Base-by-base conservation (phyloP, 2,113 vertebrate genomes). In the Cygnus buccinator region DNA sequence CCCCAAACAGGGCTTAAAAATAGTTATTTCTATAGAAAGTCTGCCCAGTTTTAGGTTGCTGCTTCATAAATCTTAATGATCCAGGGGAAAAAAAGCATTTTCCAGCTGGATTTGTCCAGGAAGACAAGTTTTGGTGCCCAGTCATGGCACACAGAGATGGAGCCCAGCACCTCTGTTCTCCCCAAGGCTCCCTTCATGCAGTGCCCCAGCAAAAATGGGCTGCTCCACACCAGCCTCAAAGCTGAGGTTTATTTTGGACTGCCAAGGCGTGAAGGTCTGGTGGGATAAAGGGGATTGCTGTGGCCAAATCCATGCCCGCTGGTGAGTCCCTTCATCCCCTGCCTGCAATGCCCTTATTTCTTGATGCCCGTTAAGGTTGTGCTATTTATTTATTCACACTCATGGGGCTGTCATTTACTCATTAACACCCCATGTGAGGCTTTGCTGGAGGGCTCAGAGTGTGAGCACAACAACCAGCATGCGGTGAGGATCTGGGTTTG, bases 391-490 rank as follows among this genome's bases (percentile, higher is more conserved):
- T 50, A 7, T 63, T 72, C 71, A 50, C 55, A 57, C 18, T 48
- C 35, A 25, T 4, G 2, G 10, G 33, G 44, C 85, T 9, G 28
- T 70, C 88, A 66, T 73, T 93, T 85, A 66, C 54, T 83, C 58
- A 26, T 93, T 88, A 65, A 29, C 6, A 5, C 39, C 62, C 39
- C 18, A 25, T 11, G 20, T 48, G 46, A 66, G 31, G 37, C 11
- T 83, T 79, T 95, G 26, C 29, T 73, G 11, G n/a, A 70, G 29
- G n/a, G 84, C 65, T 84, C 21, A 23, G 50, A 7, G 23, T 25
- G 50, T 25, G 71, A 68, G 87, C 35, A 74, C 70, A 85, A 57
- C 0, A 0, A 25, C 37, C 67, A 28, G 23, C 4, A 21, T 5
- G 2, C 23, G 52, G 57, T 72, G 85, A 76, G 43, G 75, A 87